Evolutionary conservation across 2,113 vertebrate species (phyloP).

Genomic region (Mirounga angustirostris): DNA sequence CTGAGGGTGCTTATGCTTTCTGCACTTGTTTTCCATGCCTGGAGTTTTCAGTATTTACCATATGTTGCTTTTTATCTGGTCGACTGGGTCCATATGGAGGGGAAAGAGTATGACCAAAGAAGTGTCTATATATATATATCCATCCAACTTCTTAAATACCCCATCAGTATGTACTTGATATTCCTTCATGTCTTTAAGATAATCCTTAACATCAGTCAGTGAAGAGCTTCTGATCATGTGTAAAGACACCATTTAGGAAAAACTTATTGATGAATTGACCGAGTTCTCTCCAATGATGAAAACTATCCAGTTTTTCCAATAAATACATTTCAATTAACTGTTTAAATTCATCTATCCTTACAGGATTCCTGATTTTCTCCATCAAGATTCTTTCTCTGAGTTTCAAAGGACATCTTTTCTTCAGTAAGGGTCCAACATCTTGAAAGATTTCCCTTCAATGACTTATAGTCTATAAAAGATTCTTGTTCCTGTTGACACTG

Average conservation of each 20-base stretch:
- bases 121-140: constrained; percentile 89
- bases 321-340: constrained; percentile 93
- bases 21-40: constrained; percentile 89
- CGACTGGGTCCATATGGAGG: constrained; percentile 90
- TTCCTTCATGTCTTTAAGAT: constrained; percentile 93
- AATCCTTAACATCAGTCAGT: constrained; percentile 95
- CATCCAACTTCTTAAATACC: constrained; percentile 93
- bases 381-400: constrained; percentile 88
- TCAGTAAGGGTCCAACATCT: constrained; percentile 87
- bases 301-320: constrained; percentile 92
- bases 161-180: constrained; percentile 89
- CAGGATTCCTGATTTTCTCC: constrained; percentile 93
- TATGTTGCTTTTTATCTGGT: constrained; percentile 89
- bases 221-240: constrained; percentile 97
- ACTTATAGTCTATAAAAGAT: constrained; percentile 83
- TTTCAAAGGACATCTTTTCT: constrained; percentile 87
- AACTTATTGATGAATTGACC: constrained; percentile 93
- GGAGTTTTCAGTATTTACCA: constrained; percentile 89
- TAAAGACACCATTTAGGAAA: constrained; percentile 95
- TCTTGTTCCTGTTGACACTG: constrained; percentile 87
- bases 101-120: constrained; percentile 91
- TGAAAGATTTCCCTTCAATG: constrained; percentile 88
- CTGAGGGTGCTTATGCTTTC: constrained; percentile 92
- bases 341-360: constrained; percentile 94
- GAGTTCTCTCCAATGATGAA: constrained; percentile 96